Base-by-base conservation (phyloP, 2,797 vertebrate genomes). In the Catharus ustulatus region DNA sequence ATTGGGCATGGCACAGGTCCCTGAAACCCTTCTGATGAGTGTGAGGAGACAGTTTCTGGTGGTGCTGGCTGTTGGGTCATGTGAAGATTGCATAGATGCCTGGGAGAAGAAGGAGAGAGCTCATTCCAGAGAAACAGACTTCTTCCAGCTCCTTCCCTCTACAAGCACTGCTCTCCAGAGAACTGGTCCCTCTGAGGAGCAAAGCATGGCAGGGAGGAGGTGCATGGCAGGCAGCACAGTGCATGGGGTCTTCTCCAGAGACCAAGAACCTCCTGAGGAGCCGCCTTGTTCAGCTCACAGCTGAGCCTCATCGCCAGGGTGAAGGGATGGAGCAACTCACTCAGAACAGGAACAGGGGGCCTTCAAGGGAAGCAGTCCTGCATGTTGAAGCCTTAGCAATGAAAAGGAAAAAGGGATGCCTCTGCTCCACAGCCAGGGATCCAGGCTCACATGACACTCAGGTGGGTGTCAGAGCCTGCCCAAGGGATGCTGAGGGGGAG, bases 261-360 rank as follows among this genome's bases (percentile, higher is more conserved):
- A 40, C 10, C 26, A 29, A 73, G 59, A 38, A 84, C 15, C 0
- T 1, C 30, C 43, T 32, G 32, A 43, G 83, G 20, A 67, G 27
- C 57, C 71, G 79, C 40, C 22, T 26, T 59, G 22, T 45, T n/a
- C 14, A 14, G 64, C 57, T 83, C 59, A 54, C 13, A 26, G 52
- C 74, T 67, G 52, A 91, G 66, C 51, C 11, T 3, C 43, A 8
- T 7, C 0, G 0, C 26, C 45, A 52, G 62, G 0, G 0, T 8
- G 15, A 72, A 21, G 5, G 15, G 71, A 64, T 52, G 54, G 52
- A 78, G 49, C 0, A 1, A 36, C 58, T 46, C 0, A 0, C 71
- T 72, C 49, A 79, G 49, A 1, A 0, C 23, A 67, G 75, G 61
- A 79, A 36, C 5, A 1, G n/a, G 19, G 30, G n/a, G 6, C 2